Base-by-base conservation (phyloP, 1,140 invertebrate genomes). In the Zaprionus gabonicus region DNA sequence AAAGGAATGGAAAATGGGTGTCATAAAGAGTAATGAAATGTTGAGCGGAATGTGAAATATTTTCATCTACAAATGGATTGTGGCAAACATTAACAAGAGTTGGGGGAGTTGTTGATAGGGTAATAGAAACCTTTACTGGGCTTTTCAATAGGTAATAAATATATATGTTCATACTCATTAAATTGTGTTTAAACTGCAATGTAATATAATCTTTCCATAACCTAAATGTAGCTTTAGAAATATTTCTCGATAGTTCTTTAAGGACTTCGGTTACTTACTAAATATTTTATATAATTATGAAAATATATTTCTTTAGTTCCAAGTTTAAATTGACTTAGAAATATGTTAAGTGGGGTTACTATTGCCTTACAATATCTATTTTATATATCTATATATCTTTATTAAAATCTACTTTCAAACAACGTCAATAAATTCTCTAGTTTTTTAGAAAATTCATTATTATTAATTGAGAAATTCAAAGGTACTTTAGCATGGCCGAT, bases 401-500 rank as follows among this genome's bases (percentile, higher is more conserved):
- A 63, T 63, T 13, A n/a, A 25, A 31, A 53, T 9, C 15, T 0
- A 28, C 4, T 28, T 56, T 56, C 25, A 28, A 66, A 38, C 53
- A 36, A 38, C 36, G 44, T 44, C 46, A 59, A 38, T 56, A 55
- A 36, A 70, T 38, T 60, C 6, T 12, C 28, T 9, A 46, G 25
- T 23, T 57, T 20, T 31, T 1, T 23, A 23, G 7, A 13, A 34
- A 63, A 63, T 69, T 56, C 56, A 17, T 10, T 7, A 23, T 31
- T 46, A 7, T 9, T 7, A 41, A 3, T 23, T 10, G 82, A 82
- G 0, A 62, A 31, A 66, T 13, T 27, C 4, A 10, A 36, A 31
- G 7, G 3, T n/a, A 38, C 17, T 9, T 46, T 17, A 46, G 7
- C 0, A 87, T 88, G 84, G 55, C 31, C 0, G 76, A 87, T 76